Percentiles rank a stretch among this genome's conserved stretches.
These are phyloP conservation scores for Malaclemys terrapin DNA, from an alignment of 2,113 vertebrate species.

Conservation along the genomic window DNA sequence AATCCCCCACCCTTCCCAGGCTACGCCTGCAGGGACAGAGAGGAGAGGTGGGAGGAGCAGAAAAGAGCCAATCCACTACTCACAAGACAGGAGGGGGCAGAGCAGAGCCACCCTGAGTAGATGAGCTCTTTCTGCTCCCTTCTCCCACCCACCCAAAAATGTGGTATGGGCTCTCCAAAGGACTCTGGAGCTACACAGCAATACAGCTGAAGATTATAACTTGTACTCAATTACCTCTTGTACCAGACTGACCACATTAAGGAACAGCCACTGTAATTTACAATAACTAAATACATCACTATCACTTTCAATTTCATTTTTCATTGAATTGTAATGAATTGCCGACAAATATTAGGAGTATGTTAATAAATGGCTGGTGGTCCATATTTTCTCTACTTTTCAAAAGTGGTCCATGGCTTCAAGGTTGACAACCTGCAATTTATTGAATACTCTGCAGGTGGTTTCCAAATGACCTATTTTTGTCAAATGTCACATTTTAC, in stretches of 20 bases:
- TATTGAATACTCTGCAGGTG: conserved; percentile 11
- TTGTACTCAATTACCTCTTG: conserved; percentile 17
- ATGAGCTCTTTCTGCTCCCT: not conserved
- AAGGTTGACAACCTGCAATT: not conserved
- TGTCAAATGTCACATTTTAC: conserved; percentile 67
- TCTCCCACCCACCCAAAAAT: not conserved
- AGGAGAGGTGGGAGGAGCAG: not conserved
- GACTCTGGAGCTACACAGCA: accelerated
- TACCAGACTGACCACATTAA: conserved; percentile 38
- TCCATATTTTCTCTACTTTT: not conserved
- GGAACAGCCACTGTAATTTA: not conserved
- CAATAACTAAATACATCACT: not conserved
- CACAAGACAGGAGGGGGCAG: not conserved
- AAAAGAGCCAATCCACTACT: conserved; percentile 28
- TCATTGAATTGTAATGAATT: not conserved
- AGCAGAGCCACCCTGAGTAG: not conserved
- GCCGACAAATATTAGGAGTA: conserved; percentile 51
- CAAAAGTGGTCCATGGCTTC: not conserved
- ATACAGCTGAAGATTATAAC: not conserved
- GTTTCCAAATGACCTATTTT: conserved; percentile 40
- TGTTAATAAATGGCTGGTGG: not conserved
- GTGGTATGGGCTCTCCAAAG: not conserved
- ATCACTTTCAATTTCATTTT: not conserved
- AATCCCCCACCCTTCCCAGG: conserved; percentile 20
- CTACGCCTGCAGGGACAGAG: conserved; percentile 41